phyloP scores from a whole-genome alignment of 2,797 vertebrate genomes.

The Enteromius treurensis region DNA sequence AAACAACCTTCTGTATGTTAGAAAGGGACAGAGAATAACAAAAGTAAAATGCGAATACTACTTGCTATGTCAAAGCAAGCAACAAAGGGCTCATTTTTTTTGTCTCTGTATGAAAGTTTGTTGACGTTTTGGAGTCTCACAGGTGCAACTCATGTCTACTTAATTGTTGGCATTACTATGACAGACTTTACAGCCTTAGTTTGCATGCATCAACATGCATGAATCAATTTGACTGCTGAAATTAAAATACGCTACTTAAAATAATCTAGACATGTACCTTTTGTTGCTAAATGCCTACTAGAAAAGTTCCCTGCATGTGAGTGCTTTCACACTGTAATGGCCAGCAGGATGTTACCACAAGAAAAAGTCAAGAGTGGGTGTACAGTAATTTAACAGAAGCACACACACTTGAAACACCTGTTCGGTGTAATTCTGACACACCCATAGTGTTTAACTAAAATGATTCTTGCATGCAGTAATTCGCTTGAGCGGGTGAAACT shows the following conservation, averaged over 20 bases:
- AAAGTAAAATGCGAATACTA: background rate
- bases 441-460: background rate
- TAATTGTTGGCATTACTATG: background rate
- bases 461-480: background rate
- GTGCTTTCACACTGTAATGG: background rate
- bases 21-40: background rate
- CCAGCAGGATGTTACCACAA: background rate
- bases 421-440: slow-evolving; percentile 19
- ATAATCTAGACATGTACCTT: background rate
- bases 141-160: background rate
- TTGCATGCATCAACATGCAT: background rate
- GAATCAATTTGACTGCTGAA: background rate
- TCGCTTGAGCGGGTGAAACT: background rate
- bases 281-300: background rate
- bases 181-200: background rate
- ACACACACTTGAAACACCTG: background rate
- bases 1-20: background rate
- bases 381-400: background rate
- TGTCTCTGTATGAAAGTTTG: background rate
- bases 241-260: background rate
- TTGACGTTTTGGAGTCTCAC: too few relatives aligned
- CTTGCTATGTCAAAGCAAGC: background rate
- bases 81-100: background rate
- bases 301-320: background rate
- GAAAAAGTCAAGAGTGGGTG: background rate